These are phyloP conservation scores for Myotis lucifugus DNA, from an alignment of 2,113 vertebrate species.

Conservation along the genomic window DNA sequence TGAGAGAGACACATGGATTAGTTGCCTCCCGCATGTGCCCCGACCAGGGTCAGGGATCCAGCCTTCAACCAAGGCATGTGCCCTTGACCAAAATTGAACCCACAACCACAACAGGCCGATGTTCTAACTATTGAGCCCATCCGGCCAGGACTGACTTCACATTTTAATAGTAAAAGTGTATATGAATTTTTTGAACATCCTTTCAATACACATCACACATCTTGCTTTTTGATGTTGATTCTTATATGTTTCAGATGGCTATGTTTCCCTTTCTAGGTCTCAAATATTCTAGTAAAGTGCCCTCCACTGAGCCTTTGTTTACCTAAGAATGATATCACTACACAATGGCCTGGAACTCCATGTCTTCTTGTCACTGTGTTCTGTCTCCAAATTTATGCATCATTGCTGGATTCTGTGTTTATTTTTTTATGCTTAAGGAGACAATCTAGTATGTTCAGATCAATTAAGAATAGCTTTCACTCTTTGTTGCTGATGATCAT, in stretches of 20 bases:
- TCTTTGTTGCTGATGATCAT: not conserved
- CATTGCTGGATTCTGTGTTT: not conserved
- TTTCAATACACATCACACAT: not conserved
- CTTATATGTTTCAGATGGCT: conserved; percentile 15
- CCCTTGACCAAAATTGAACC: too few relatives aligned
- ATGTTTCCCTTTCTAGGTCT: not conserved
- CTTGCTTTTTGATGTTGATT: conserved; percentile 26
- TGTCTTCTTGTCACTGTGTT: not conserved
- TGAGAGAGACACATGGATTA: too few relatives aligned
- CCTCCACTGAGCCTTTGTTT: not conserved
- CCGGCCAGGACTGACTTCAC: not conserved
- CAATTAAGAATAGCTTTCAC: conserved; percentile 5
- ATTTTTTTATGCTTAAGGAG: not conserved
- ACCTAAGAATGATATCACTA: not conserved
- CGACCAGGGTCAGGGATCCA: too few relatives aligned
- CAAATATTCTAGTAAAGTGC: not conserved
- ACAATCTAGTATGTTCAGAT: not conserved
- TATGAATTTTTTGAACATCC: not conserved
- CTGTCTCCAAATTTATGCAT: not conserved
- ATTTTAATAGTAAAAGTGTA: not conserved
- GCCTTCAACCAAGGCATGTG: too few relatives aligned
- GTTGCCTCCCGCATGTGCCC: too few relatives aligned
- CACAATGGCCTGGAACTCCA: not conserved
- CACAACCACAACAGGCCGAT: too few relatives aligned
- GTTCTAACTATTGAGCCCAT: too few relatives aligned